Percentiles rank a stretch among this genome's conserved stretches.
phyloP scores from a whole-genome alignment of 2,113 vertebrate species.

The Menura novaehollandiae region DNA sequence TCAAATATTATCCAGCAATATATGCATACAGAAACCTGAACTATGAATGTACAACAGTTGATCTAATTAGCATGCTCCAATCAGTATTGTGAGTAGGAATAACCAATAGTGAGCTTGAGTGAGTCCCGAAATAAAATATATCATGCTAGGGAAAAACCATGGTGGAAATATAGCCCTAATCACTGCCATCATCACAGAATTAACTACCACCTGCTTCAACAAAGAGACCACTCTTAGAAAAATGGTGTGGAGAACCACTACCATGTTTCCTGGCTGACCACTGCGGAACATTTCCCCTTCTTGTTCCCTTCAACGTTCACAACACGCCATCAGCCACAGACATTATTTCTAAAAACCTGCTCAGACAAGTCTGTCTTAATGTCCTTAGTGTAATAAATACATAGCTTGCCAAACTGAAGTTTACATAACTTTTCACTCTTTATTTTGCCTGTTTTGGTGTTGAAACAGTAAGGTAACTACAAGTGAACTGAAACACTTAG shows the following conservation, averaged over 20 bases:
- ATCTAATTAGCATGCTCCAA: neutral
- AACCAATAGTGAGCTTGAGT: neutral
- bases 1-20: neutral
- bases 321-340: neutral
- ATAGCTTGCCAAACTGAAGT: neutral
- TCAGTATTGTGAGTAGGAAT: accelerated
- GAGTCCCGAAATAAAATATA: neutral
- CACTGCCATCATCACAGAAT: too few species aligned
- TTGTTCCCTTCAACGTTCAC: neutral
- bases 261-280: neutral
- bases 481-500: neutral
- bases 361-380: neutral
- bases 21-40: neutral
- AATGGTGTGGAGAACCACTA: neutral
- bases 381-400: neutral
- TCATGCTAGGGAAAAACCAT: neutral
- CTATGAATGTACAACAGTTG: neutral
- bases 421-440: neutral
- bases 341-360: neutral
- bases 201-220: neutral
- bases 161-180: neutral
- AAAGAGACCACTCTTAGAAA: neutral
- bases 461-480: neutral
- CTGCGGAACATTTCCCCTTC: neutral
- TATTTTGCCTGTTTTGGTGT: neutral